Evolutionary conservation across 2,888 invertebrate genomes (phyloP).

Genomic region (Mellilla xanthometata): DNA sequence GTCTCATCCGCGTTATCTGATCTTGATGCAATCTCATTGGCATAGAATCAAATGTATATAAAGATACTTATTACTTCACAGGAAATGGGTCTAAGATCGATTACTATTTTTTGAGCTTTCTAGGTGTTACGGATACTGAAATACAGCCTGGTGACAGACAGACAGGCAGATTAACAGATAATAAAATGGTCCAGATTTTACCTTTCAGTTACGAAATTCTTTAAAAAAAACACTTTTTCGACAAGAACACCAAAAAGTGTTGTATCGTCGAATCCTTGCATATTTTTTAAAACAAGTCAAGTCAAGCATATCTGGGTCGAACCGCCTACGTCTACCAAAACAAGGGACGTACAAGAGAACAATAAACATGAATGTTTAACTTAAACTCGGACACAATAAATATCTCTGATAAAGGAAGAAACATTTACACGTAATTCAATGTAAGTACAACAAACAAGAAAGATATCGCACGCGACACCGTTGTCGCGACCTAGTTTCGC

Average conservation of each 20-base stretch:
- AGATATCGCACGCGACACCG: slow-evolving; percentile 60
- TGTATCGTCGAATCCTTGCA: slow-evolving; percentile 44
- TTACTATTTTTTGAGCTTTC: too few species aligned
- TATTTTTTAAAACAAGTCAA: slow-evolving; percentile 55
- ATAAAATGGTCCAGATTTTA: too few species aligned
- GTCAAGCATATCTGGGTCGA: slow-evolving; percentile 57
- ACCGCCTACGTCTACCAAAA: slow-evolving; percentile 73
- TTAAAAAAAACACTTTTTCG: slow-evolving; percentile 33
- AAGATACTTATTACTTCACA: too few species aligned
- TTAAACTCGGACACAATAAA: slow-evolving; percentile 72
- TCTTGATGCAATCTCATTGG: too few species aligned
- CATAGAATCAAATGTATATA: too few species aligned
- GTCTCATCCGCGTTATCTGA: too few species aligned
- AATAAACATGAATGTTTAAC: slow-evolving; percentile 69
- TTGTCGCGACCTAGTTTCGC: slow-evolving; percentile 50
- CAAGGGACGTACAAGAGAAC: slow-evolving; percentile 50
- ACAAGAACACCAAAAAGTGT: slow-evolving; percentile 54
- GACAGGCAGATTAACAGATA: too few species aligned
- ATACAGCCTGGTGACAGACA: too few species aligned
- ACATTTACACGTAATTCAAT: slow-evolving; percentile 65
- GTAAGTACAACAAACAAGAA: slow-evolving; percentile 44
- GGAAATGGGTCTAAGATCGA: too few species aligned
- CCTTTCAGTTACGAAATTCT: too few species aligned
- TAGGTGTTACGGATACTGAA: too few species aligned
- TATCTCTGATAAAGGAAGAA: slow-evolving; percentile 68